phyloP scores from a whole-genome alignment of 2,888 invertebrate genomes.

The Linnaemya tessellans region DNA sequence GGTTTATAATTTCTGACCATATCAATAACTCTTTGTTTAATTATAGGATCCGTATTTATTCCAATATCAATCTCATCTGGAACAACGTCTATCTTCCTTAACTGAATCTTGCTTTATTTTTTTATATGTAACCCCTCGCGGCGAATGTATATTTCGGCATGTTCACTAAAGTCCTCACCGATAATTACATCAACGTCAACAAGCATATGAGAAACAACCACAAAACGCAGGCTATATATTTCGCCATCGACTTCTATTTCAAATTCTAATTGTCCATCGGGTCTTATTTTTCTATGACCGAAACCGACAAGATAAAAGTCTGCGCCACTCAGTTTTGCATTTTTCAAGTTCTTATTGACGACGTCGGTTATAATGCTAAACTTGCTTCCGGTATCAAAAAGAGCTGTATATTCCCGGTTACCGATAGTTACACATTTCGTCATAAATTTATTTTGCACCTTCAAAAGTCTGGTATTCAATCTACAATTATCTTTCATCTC shows the following conservation, averaged over 20 bases:
- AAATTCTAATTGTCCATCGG: constrained; percentile 38
- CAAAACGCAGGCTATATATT: background rate
- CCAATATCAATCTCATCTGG: too few species aligned
- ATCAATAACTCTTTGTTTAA: constrained; percentile 2
- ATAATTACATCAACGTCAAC: too few species aligned
- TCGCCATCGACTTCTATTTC: constrained; percentile 23
- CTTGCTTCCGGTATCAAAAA: too few species aligned
- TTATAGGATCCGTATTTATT: constrained; percentile 8
- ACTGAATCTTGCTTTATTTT: too few species aligned
- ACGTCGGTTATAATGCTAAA: constrained; percentile 8
- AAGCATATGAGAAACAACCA: too few species aligned
- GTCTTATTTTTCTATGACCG: constrained; percentile 31
- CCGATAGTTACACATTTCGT: too few species aligned
- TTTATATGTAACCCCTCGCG: too few species aligned
- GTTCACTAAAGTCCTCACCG: too few species aligned
- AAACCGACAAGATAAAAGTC: constrained; percentile 53
- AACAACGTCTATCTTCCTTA: too few species aligned
- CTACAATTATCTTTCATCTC: background rate
- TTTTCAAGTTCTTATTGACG: background rate
- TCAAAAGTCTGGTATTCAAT: too few species aligned
- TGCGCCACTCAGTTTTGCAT: constrained; percentile 7
- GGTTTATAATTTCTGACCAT: constrained; percentile 30
- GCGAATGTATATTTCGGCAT: too few species aligned
- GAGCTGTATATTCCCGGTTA: too few species aligned
- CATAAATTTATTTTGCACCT: constrained; percentile 7